Evolutionary conservation across 2,888 invertebrate genomes (phyloP).

Genomic region (Apocheima hispidaria): DNA sequence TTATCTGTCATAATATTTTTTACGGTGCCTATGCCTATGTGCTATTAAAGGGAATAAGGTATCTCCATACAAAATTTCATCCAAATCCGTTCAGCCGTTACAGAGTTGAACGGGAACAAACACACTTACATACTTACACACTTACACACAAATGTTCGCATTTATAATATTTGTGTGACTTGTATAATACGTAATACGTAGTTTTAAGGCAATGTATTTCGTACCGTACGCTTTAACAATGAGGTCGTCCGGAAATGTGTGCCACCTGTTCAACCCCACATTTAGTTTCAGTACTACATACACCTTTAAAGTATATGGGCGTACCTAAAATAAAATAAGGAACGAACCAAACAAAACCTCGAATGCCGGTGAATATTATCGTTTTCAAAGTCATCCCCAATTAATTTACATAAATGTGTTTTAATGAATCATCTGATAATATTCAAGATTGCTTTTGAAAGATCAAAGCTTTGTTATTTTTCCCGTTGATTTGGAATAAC

Average conservation of each 20-base stretch:
- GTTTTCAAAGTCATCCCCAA: neutral
- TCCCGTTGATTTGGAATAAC: neutral
- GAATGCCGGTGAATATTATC: neutral
- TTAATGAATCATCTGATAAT: constrained; percentile 8
- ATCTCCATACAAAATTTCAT: too few relatives aligned
- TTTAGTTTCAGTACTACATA: neutral
- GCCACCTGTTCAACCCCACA: neutral
- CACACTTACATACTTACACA: too few relatives aligned
- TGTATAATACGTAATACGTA: too few relatives aligned
- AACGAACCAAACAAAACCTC: neutral
- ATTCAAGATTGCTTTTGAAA: constrained; percentile 18
- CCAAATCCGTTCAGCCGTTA: too few relatives aligned
- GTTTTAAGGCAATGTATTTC: constrained; percentile 8
- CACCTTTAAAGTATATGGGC: neutral
- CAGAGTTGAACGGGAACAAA: too few relatives aligned
- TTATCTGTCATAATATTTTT: neutral
- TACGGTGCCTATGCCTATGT: too few relatives aligned
- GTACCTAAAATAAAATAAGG: neutral
- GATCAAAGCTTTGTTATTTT: constrained; percentile 4
- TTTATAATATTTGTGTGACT: too few relatives aligned
- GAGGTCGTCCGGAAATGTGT: constrained; percentile 10
- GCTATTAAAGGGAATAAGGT: too few relatives aligned
- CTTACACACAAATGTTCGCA: too few relatives aligned
- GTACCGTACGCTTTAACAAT: constrained; percentile 8
- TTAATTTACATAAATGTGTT: constrained; percentile 21